Conservation (phyloP, 2,113 vertebrate species). For the Eidolon helvum region DNA sequence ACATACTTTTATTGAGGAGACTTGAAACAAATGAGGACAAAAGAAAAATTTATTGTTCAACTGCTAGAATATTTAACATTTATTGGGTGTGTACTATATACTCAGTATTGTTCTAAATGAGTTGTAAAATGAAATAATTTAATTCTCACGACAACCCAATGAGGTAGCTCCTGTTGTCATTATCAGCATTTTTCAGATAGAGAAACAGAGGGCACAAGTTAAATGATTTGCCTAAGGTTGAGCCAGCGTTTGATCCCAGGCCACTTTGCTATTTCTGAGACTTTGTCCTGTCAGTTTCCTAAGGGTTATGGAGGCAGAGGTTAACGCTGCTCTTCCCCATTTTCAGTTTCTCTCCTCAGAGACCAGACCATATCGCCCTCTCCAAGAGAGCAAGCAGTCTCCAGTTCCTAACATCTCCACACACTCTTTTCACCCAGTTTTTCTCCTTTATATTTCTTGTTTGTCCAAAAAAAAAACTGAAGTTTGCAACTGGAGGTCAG, state of each 20-base stretch:
- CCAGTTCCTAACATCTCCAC: not conserved
- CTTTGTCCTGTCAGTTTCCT: not conserved
- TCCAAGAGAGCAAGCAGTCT: not conserved
- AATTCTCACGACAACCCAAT: not conserved
- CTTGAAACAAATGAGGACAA: not conserved
- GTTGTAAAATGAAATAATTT: not conserved
- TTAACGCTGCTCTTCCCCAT: fast-evolving
- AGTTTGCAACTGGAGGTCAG: not conserved
- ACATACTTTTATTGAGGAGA: not conserved
- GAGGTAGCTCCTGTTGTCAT: not conserved
- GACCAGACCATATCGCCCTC: not conserved
- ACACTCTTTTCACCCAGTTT: not conserved
- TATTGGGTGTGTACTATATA: not conserved
- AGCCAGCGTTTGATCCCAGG: not conserved
- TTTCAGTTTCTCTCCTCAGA: not conserved
- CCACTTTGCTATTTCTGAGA: not conserved
- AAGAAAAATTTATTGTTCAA: not conserved
- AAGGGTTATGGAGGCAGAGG: not conserved
- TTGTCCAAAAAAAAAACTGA: not conserved
- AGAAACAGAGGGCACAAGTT: not conserved
- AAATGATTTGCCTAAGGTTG: not conserved
- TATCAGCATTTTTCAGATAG: not conserved
- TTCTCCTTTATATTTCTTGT: not conserved
- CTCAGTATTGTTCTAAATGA: not conserved
- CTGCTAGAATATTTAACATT: not conserved